Conservation (phyloP, 2,888 invertebrate genomes). For the Choristoneura rosaceana region DNA sequence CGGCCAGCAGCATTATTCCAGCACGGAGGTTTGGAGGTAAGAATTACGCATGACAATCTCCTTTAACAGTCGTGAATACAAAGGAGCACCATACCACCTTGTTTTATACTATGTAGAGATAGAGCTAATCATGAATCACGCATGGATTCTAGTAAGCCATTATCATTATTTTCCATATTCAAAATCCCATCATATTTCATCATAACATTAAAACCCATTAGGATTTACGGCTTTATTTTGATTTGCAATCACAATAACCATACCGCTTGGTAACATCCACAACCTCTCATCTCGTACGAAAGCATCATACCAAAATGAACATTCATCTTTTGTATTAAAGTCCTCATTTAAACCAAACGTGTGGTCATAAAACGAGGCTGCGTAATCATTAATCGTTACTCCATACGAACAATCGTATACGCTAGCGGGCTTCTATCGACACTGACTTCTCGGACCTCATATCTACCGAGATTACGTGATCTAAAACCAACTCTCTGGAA, state of each 20-base stretch:
- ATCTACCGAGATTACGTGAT: not conserved
- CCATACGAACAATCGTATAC: not conserved
- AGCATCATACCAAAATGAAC: not conserved
- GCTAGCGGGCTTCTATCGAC: not conserved
- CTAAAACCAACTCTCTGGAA: not conserved
- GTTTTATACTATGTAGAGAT: not conserved
- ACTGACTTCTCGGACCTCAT: not conserved
- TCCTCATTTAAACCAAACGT: not conserved
- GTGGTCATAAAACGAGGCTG: not conserved
- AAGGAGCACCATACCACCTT: too few relatives aligned
- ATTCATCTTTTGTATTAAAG: not conserved
- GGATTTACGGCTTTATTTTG: slow-evolving; percentile 22
- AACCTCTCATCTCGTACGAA: not conserved
- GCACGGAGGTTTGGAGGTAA: too few relatives aligned
- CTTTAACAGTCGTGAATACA: too few relatives aligned
- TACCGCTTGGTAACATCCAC: slow-evolving; percentile 2
- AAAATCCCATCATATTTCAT: slow-evolving; percentile 1
- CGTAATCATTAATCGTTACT: not conserved
- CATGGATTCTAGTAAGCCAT: not conserved
- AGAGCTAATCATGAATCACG: not conserved
- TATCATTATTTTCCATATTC: slow-evolving; percentile 9
- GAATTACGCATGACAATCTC: too few relatives aligned
- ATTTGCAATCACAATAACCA: slow-evolving; percentile 29
- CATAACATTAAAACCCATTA: slow-evolving; percentile 19
- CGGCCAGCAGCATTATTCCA: too few relatives aligned